phyloP scores from a whole-genome alignment of 2,888 invertebrate species.

The Hipparchia sbordonii region DNA sequence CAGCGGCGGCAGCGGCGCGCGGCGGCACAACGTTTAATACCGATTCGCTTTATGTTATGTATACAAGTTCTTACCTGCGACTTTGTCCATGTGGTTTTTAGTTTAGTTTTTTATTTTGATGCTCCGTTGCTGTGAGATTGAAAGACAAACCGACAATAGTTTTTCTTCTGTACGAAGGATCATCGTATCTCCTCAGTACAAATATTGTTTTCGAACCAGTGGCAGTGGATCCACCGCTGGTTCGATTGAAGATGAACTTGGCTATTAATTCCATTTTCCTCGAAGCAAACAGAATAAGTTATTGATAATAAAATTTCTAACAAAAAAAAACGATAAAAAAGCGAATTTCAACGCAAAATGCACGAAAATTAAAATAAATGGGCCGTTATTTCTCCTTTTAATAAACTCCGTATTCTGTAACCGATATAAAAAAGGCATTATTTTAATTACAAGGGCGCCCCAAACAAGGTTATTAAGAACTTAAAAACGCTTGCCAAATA shows the following conservation, averaged over 20 bases:
- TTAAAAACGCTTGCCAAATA: slow-evolving; percentile 27
- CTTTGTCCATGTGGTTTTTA: no score
- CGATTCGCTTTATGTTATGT: background rate
- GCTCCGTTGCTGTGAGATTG: no score
- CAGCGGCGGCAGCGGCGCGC: background rate
- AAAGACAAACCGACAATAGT: no score
- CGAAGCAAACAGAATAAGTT: background rate
- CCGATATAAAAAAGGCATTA: slow-evolving; percentile 9
- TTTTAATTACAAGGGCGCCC: slow-evolving; percentile 5
- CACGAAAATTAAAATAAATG: background rate
- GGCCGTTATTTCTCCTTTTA: background rate
- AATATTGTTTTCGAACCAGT: no score
- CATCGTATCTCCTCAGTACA: no score
- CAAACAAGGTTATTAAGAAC: slow-evolving; percentile 13
- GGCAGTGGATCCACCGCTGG: no score
- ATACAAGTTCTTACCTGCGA: no score
- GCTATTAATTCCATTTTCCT: background rate
- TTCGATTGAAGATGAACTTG: background rate
- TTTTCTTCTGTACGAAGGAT: no score
- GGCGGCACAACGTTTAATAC: slow-evolving; percentile 1
- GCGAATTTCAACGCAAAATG: background rate
- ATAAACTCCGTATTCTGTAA: background rate
- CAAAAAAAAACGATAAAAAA: background rate
- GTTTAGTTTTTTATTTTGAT: no score
- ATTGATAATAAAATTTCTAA: background rate